Base-by-base conservation (phyloP, 2,113 vertebrate species). In the Pelusios castaneus region DNA sequence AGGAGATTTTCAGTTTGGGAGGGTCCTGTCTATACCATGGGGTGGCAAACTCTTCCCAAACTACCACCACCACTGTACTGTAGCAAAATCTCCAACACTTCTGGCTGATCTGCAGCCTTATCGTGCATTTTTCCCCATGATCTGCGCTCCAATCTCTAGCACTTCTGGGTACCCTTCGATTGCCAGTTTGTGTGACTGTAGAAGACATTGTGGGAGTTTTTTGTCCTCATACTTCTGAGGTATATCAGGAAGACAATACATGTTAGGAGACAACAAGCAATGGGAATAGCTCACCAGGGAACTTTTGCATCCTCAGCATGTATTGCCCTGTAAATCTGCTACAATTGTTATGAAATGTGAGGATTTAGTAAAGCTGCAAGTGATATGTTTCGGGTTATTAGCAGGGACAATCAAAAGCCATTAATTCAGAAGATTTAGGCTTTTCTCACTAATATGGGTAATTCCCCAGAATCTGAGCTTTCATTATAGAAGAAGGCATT, bases 281-380 rank as follows among this genome's bases (percentile, higher is more conserved):
- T n/a, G 0, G 1, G 0, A 0, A 58, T 80, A 56, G 56, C 49
- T 79, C 51, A 0, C 25, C 10, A 1, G 63, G 88, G 63, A 54
- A 17, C 0, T 1, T 2, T 21, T 11, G 3, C 11, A 0, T 1
- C 13, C 73, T 76, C 73, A 12, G 12, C 1, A 0, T 1, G 7
- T 11, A 2, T 13, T 31, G 0, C 47, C 21, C 80, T 2, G 22
- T 70, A 52, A 41, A 8, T 0, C 24, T 81, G 1, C 83, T 2
- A 25, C 4, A 11, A 54, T 0, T 0, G 56, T 0, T 0, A 31
- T 22, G 0, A 77, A 79, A n/a, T 0, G 9, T 58, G 2, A 0
- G 17, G 8, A 29, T 1, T 5, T 45, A 0, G 21, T 3, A 0
- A 67, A 80, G 10, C 0, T 19, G 67, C 56, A 43, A 0, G 0